Conservation (phyloP, 2,888 invertebrate genomes). For the Agapostemon virescens region DNA sequence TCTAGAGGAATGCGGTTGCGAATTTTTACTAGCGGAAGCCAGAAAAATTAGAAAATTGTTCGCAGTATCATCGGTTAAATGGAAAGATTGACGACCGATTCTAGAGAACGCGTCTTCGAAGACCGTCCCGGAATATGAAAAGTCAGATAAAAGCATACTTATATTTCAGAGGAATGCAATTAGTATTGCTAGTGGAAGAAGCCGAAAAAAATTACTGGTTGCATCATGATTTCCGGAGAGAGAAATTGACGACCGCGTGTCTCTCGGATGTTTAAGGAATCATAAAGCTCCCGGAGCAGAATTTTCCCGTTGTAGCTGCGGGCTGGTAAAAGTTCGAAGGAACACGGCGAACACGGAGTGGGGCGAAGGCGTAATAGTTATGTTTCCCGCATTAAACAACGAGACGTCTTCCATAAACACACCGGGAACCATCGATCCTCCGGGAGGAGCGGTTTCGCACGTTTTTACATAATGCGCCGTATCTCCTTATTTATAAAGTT, state of each 20-base stretch:
- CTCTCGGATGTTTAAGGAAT: background rate
- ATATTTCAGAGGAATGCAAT: background rate
- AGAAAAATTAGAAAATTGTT: too few relatives aligned
- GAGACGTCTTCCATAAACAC: background rate
- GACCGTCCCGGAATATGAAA: too few relatives aligned
- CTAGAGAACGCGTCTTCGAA: too few relatives aligned
- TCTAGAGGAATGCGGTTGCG: too few relatives aligned
- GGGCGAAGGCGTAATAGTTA: background rate
- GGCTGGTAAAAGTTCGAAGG: background rate
- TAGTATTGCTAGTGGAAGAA: background rate
- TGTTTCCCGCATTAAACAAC: conserved; percentile 3
- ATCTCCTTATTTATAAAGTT: conserved; percentile 8
- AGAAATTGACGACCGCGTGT: background rate
- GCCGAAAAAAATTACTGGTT: background rate
- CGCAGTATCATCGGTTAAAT: too few relatives aligned
- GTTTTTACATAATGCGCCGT: conserved; percentile 4
- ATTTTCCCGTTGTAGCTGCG: background rate
- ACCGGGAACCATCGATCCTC: conserved; percentile 3
- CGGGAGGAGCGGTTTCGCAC: background rate
- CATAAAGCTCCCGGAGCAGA: background rate
- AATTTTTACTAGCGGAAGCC: too few relatives aligned
- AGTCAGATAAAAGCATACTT: background rate
- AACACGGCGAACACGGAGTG: background rate
- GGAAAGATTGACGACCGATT: too few relatives aligned
- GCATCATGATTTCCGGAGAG: background rate